phyloP scores from a whole-genome alignment of 2,113 vertebrate species.

The Hypocryptadius cinnamomeus region DNA sequence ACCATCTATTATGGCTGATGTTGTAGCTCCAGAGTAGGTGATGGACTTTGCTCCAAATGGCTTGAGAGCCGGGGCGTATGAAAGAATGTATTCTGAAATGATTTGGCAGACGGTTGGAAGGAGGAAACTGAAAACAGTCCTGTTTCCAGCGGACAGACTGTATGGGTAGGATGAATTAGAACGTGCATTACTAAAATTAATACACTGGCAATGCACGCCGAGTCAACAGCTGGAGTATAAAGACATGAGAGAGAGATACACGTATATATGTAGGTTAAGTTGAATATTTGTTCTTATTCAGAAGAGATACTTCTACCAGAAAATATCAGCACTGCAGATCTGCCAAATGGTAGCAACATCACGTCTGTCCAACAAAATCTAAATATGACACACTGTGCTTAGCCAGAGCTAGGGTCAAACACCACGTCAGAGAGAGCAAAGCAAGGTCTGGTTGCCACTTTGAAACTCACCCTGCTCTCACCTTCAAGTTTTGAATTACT shows the following conservation, averaged over 20 bases:
- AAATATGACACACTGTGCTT: not conserved
- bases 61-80: constrained; percentile 95
- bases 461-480: not conserved
- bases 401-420: not conserved
- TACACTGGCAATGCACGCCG: constrained; percentile 51
- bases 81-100: constrained; percentile 94
- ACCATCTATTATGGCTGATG: constrained; percentile 85
- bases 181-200: constrained; percentile 67
- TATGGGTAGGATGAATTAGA: constrained; percentile 70
- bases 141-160: constrained; percentile 69
- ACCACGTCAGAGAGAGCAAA: not conserved
- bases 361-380: not conserved
- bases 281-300: not conserved
- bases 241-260: not conserved
- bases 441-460: not conserved
- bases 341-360: not conserved
- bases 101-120: constrained; percentile 78
- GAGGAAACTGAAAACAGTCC: constrained; percentile 70
- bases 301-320: not conserved
- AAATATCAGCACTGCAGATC: not conserved
- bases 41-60: constrained; percentile 94
- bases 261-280: not conserved
- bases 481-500: not conserved
- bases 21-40: constrained; percentile 81
- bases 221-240: constrained; percentile 46